Percentiles rank a stretch among this genome's conserved stretches.
phyloP scores from a whole-genome alignment of 2,797 vertebrate species.

The Morelia viridis region DNA sequence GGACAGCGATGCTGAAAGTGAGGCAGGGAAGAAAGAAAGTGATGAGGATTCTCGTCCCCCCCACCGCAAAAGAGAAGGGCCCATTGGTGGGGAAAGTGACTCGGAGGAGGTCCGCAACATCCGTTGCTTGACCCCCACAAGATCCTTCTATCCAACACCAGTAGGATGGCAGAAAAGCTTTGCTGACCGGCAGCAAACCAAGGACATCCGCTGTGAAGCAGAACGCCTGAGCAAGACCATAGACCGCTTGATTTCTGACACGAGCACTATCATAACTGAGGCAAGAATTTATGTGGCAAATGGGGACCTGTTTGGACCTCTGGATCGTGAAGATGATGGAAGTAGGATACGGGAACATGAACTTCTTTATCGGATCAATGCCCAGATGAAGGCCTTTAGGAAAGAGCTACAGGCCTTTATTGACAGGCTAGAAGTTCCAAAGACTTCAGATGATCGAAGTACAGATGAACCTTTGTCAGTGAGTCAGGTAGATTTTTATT shows the following conservation, averaged over 20 bases:
- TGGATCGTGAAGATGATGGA: slow-evolving; percentile 96
- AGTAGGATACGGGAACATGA: slow-evolving; percentile 95
- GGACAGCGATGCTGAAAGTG: slow-evolving; percentile 95
- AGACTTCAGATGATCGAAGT: slow-evolving; percentile 85
- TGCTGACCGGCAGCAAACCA: slow-evolving; percentile 96
- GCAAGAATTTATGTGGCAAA: slow-evolving; percentile 92
- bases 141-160: slow-evolving; percentile 85
- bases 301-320: slow-evolving; percentile 90
- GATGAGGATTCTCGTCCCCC: slow-evolving; percentile 90
- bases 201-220: slow-evolving; percentile 95
- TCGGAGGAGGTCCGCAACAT: slow-evolving; percentile 94
- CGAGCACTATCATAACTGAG: slow-evolving; percentile 96
- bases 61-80: slow-evolving; percentile 95
- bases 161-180: slow-evolving; percentile 91
- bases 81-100: slow-evolving; percentile 96
- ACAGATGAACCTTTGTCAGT: slow-evolving; percentile 96
- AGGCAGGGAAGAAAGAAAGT: slow-evolving; percentile 90
- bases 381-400: slow-evolving; percentile 97
- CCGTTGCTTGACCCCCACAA: slow-evolving; percentile 93
- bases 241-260: slow-evolving; percentile 95
- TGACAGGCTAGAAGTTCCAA: slow-evolving; percentile 94
- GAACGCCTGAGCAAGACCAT: slow-evolving; percentile 95
- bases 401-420: slow-evolving; percentile 98
- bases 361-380: slow-evolving; percentile 95
- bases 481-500: slow-evolving; percentile 85